Percentiles rank a stretch among this genome's conserved stretches.
phyloP scores from a whole-genome alignment of 2,113 vertebrate species.

The Gobius niger region DNA sequence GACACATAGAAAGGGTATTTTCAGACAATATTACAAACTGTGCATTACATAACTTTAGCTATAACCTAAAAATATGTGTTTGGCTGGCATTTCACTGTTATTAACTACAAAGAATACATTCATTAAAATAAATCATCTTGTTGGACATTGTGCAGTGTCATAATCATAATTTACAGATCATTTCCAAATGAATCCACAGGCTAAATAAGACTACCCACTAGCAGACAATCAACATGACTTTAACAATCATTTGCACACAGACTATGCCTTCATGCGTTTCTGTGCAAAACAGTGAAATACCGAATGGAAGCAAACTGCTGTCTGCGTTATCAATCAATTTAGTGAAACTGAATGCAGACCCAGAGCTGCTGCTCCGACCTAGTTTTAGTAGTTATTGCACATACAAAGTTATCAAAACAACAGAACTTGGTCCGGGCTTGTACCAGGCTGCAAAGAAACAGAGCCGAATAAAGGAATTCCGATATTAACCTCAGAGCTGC shows the following conservation, averaged over 20 bases:
- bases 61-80: neutral
- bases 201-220: no score
- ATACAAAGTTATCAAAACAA: slow-evolving; percentile 68
- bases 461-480: slow-evolving; percentile 48
- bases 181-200: neutral
- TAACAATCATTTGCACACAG: slow-evolving; percentile 28
- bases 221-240: slow-evolving; percentile 35
- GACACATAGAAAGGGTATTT: slow-evolving; percentile 3
- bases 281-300: neutral
- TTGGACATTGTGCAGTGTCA: neutral
- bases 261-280: slow-evolving; percentile 23
- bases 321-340: slow-evolving; percentile 10
- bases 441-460: slow-evolving; percentile 30
- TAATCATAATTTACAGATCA: neutral
- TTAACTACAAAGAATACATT: no score
- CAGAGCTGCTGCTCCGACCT: neutral
- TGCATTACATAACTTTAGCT: neutral
- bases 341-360: slow-evolving; percentile 16
- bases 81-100: neutral
- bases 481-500: slow-evolving; percentile 34
- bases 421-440: slow-evolving; percentile 32
- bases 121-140: no score
- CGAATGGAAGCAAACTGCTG: neutral
- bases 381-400: slow-evolving; percentile 6
- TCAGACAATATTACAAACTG: neutral